Conservation (phyloP, 2,888 invertebrate species). For the Dicranocentrus wangi region DNA sequence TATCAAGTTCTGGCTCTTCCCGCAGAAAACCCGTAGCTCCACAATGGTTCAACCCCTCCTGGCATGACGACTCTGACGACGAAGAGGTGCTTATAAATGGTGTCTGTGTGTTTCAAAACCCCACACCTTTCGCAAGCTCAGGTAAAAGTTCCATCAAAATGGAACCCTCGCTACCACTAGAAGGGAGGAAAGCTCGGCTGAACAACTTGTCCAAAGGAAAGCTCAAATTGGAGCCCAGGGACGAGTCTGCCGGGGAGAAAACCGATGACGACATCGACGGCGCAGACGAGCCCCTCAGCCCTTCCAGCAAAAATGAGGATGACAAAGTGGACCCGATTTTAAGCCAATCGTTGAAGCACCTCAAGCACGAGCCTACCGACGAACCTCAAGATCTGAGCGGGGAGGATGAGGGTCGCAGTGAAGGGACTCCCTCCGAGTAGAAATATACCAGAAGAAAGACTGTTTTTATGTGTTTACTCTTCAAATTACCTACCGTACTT, state of each 20-base stretch:
- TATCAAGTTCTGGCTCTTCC: constrained; percentile 77
- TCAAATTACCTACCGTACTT: constrained; percentile 43
- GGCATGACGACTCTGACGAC: constrained; percentile 83
- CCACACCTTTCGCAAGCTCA: constrained; percentile 57
- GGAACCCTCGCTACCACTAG: constrained; percentile 82
- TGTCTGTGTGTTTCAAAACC: constrained; percentile 82
- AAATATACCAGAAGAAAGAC: constrained; percentile 54
- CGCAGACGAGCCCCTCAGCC: constrained; percentile 56
- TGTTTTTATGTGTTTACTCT: constrained; percentile 65
- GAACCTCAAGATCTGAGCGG: constrained; percentile 49
- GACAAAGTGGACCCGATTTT: constrained; percentile 53
- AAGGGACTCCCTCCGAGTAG: constrained; percentile 63
- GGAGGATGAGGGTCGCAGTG: constrained; percentile 62
- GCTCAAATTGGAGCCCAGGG: constrained; percentile 43
- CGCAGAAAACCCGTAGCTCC: constrained; percentile 95
- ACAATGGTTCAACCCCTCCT: constrained; percentile 97
- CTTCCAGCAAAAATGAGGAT: constrained; percentile 55
- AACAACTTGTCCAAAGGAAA: no score
- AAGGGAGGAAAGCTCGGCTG: constrained; percentile 40
- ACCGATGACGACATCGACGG: constrained; percentile 59
- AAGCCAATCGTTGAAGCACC: constrained; percentile 50
- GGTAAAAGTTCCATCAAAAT: constrained; percentile 83
- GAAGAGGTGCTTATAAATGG: constrained; percentile 89
- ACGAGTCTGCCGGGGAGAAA: constrained; percentile 54
- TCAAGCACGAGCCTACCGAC: constrained; percentile 51